These are phyloP conservation scores for Cephus cinctus DNA, from an alignment of 1,140 invertebrate species.

Conservation along the genomic window DNA sequence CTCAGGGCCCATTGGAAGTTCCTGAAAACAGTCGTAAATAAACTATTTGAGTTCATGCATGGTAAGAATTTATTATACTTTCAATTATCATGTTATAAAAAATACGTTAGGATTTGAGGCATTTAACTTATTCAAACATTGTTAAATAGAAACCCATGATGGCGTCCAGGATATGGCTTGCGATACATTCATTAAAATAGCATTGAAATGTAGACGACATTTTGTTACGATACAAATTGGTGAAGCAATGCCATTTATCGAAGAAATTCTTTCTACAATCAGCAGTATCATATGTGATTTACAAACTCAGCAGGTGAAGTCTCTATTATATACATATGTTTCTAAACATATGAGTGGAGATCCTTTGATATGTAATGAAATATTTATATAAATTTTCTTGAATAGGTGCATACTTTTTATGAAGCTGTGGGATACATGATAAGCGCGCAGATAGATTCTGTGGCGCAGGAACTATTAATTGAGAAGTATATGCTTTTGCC, in stretches of 20 bases:
- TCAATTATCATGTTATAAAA: background rate
- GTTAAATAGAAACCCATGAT: conserved; percentile 89
- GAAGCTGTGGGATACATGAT: conserved; percentile 99
- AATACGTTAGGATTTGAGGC: conserved; percentile 4
- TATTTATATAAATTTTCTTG: conserved; percentile 5
- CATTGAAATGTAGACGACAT: conserved; percentile 96
- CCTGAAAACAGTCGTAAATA: conserved; percentile 99
- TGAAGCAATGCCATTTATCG: conserved; percentile 97
- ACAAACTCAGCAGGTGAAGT: conserved; percentile 85
- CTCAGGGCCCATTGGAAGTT: conserved; percentile 99
- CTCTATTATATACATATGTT: conserved; percentile 4
- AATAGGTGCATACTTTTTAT: conserved; percentile 98
- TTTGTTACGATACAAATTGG: conserved; percentile 97
- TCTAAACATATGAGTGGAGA: conserved; percentile 2
- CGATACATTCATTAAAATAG: conserved; percentile 99
- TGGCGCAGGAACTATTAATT: conserved; percentile 89
- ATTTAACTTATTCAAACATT: conserved; percentile 18
- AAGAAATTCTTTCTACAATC: conserved; percentile 96
- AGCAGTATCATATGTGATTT: conserved; percentile 98
- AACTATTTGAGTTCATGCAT: conserved; percentile 99
- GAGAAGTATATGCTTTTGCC: conserved; percentile 97
- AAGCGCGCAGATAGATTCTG: conserved; percentile 87
- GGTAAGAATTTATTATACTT: conserved; percentile 65
- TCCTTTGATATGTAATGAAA: conserved; percentile 5
- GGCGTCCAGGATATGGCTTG: conserved; percentile 99